Evolutionary conservation across 2,888 invertebrate genomes (phyloP).

Genomic region (Pseudoips prasinana): DNA sequence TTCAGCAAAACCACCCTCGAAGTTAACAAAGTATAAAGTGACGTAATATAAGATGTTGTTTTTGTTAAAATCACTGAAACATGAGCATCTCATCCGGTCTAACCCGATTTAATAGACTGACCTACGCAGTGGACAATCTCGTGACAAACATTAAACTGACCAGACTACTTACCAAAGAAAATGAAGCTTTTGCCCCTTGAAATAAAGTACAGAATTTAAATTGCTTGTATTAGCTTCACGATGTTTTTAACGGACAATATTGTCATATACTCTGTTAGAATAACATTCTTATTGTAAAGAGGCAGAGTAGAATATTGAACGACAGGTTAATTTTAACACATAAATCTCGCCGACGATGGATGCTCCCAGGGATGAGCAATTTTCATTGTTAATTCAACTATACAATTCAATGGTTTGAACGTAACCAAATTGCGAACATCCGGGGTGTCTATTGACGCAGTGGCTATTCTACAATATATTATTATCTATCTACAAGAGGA

Average conservation of each 20-base stretch:
- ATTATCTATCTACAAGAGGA: slow-evolving; percentile 46
- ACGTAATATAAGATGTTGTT: slow-evolving; percentile 69
- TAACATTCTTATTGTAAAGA: no score
- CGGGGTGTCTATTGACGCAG: slow-evolving; percentile 72
- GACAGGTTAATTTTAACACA: neutral
- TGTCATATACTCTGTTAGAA: no score
- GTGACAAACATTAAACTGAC: slow-evolving; percentile 36
- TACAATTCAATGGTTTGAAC: slow-evolving; percentile 72
- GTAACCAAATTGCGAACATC: slow-evolving; percentile 78
- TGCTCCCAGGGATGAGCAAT: slow-evolving; percentile 64
- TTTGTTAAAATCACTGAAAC: slow-evolving; percentile 73
- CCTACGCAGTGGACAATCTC: slow-evolving; percentile 67
- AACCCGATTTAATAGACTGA: slow-evolving; percentile 75
- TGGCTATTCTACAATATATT: slow-evolving; percentile 52
- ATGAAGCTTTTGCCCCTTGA: slow-evolving; percentile 26
- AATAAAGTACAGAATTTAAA: no score
- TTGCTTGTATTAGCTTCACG: no score
- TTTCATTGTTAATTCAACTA: slow-evolving; percentile 76
- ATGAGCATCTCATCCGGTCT: slow-evolving; percentile 70
- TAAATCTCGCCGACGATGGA: slow-evolving; percentile 32
- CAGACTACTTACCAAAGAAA: slow-evolving; percentile 13
- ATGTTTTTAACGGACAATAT: no score
- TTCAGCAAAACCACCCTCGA: slow-evolving; percentile 39
- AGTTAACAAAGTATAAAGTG: slow-evolving; percentile 50
- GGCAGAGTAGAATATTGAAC: slow-evolving; percentile 10